Percentiles rank a stretch among this genome's conserved stretches.
Conservation (phyloP, 92 coral and sea anemone species). For the Palythoa heliodiscus region DNA sequence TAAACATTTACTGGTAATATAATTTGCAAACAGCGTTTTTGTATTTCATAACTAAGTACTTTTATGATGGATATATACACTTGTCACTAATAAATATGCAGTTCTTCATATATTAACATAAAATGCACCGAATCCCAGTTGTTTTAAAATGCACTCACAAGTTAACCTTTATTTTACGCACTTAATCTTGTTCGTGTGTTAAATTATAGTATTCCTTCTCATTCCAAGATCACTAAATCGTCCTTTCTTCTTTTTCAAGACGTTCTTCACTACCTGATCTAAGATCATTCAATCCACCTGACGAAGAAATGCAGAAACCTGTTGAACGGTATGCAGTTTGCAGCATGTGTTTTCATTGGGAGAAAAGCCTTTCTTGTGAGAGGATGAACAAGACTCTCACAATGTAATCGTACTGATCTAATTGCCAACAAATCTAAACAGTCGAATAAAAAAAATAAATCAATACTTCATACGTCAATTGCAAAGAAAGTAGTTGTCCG, state of each 20-base stretch:
- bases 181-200: constrained; percentile 6
- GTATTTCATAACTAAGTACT: not conserved
- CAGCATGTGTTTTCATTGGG: constrained; percentile 8
- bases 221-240: not conserved
- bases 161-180: not conserved
- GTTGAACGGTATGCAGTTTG: constrained; percentile 50
- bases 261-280: constrained; percentile 79
- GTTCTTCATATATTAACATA: not conserved
- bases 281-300: constrained; percentile 51
- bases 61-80: not conserved
- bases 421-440: too few relatives aligned
- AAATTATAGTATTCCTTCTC: not conserved
- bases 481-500: too few relatives aligned
- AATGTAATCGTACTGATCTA: not conserved
- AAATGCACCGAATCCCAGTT: not conserved
- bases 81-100: not conserved
- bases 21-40: not conserved
- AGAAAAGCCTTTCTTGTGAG: not conserved
- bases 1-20: too few relatives aligned
- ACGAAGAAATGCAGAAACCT: constrained; percentile 46
- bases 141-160: constrained; percentile 20
- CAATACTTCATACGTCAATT: too few relatives aligned
- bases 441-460: too few relatives aligned
- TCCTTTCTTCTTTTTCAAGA: constrained; percentile 47
- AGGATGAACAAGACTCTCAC: not conserved